These are phyloP conservation scores for Oreohelix idahoensis DNA, from an alignment of 1,140 invertebrate species.

Conservation along the genomic window DNA sequence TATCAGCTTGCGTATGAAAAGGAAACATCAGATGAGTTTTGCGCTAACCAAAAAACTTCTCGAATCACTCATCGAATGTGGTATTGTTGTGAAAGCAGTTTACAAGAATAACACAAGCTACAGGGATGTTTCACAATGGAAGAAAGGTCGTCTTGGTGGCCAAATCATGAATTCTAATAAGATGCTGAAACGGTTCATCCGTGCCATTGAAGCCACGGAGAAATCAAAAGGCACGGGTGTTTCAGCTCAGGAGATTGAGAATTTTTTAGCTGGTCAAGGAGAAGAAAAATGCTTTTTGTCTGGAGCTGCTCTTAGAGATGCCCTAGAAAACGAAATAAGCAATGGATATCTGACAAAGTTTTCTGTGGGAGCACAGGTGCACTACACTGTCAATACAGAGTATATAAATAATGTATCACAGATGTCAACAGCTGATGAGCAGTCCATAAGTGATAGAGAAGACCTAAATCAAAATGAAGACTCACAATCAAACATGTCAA, in stretches of 20 bases:
- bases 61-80: slow-evolving; percentile 36
- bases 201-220: slow-evolving; percentile 30
- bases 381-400: slow-evolving; percentile 1
- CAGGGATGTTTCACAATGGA: slow-evolving; percentile 40
- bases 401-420: not conserved
- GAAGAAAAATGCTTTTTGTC: slow-evolving; percentile 41
- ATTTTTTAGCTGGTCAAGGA: slow-evolving; percentile 13
- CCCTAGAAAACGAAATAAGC: slow-evolving; percentile 34
- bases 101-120: slow-evolving; percentile 42
- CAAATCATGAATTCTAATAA: slow-evolving; percentile 37
- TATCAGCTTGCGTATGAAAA: slow-evolving; percentile 39
- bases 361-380: not conserved
- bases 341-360: slow-evolving; percentile 32
- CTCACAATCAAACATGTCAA: not conserved
- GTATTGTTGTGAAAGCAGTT: slow-evolving; percentile 36
- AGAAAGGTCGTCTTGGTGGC: slow-evolving; percentile 36
- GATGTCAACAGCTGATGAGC: not conserved
- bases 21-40: slow-evolving; percentile 36
- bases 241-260: slow-evolving; percentile 26
- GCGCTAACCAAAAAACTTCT: slow-evolving; percentile 37
- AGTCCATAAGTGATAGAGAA: not conserved
- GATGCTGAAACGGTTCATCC: slow-evolving; percentile 36
- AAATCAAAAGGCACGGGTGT: slow-evolving; percentile 41
- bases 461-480: not conserved
- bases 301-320: slow-evolving; percentile 31